phyloP scores from a whole-genome alignment of 2,797 vertebrate species.

The Xenentodon cancila region DNA sequence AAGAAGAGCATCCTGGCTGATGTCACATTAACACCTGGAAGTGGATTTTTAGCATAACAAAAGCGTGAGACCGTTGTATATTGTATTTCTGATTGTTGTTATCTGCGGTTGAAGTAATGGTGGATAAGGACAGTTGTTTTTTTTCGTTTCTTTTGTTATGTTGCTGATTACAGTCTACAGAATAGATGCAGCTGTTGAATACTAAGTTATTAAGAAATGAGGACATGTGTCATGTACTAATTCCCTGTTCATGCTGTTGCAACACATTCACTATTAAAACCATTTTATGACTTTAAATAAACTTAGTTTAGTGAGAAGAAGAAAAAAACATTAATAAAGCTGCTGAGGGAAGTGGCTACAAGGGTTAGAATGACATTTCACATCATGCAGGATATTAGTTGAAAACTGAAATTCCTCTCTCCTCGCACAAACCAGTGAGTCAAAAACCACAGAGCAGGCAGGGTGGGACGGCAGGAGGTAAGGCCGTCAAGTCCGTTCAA shows the following conservation, averaged over 20 bases:
- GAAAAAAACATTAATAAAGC: too few species aligned
- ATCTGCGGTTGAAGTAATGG: slow-evolving; percentile 53
- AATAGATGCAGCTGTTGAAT: slow-evolving; percentile 35
- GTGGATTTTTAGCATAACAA: slow-evolving; percentile 56
- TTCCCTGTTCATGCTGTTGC: slow-evolving; percentile 15
- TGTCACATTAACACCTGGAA: slow-evolving; percentile 74
- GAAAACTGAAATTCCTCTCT: too few species aligned
- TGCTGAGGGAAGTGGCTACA: too few species aligned
- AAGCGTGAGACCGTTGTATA: slow-evolving; percentile 62
- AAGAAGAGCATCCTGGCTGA: slow-evolving; percentile 62
- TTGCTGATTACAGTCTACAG: slow-evolving; percentile 47
- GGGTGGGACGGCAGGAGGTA: too few species aligned
- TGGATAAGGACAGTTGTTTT: slow-evolving; percentile 8
- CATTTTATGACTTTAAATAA: too few species aligned
- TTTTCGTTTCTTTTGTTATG: slow-evolving; percentile 20
- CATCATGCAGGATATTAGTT: too few species aligned
- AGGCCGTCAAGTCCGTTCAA: too few species aligned
- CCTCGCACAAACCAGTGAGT: too few species aligned
- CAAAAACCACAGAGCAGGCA: too few species aligned
- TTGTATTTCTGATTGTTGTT: slow-evolving; percentile 74
- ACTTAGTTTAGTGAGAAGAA: too few species aligned
- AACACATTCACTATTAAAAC: too few species aligned
- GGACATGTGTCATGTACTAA: neutral
- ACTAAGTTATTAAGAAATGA: slow-evolving; percentile 15
- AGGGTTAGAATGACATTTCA: too few species aligned